phyloP scores from a whole-genome alignment of 2,797 vertebrate species.

The Pseudochirops cupreus region DNA sequence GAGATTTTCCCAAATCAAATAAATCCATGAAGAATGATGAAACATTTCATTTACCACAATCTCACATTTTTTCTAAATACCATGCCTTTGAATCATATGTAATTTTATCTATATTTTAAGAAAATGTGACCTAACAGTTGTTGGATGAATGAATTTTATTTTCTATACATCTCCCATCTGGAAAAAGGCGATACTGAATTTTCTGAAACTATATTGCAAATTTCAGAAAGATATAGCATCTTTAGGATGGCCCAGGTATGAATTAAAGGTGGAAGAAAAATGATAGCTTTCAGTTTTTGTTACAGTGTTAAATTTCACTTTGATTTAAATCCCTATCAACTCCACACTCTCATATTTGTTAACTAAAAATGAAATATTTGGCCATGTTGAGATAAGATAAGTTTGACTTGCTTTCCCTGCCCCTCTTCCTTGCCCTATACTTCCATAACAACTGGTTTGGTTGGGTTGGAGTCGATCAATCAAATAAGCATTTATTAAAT shows the following conservation, averaged over 20 bases:
- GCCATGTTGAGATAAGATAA: neutral
- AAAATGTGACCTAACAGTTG: slow-evolving; percentile 20
- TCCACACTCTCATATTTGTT: neutral
- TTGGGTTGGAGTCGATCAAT: neutral
- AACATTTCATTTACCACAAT: slow-evolving; percentile 10
- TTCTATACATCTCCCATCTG: slow-evolving; percentile 20
- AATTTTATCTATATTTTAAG: slow-evolving; percentile 3
- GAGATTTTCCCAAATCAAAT: slow-evolving; percentile 5
- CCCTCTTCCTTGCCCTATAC: neutral
- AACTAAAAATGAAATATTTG: neutral
- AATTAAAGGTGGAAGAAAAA: neutral
- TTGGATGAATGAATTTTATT: slow-evolving; percentile 1
- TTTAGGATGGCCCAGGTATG: neutral
- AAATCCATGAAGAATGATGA: slow-evolving; percentile 2
- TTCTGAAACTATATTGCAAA: neutral
- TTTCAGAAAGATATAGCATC: slow-evolving; percentile 13
- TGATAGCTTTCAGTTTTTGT: neutral
- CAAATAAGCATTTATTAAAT: neutral
- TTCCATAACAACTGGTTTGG: neutral
- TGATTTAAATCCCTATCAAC: neutral
- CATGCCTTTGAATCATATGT: neutral
- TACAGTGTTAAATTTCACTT: neutral
- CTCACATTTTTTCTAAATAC: neutral
- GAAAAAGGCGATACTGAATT: neutral
- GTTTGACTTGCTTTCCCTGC: neutral